These are phyloP conservation scores for Perca fluviatilis DNA, from an alignment of 2,113 vertebrate genomes.

Conservation along the genomic window DNA sequence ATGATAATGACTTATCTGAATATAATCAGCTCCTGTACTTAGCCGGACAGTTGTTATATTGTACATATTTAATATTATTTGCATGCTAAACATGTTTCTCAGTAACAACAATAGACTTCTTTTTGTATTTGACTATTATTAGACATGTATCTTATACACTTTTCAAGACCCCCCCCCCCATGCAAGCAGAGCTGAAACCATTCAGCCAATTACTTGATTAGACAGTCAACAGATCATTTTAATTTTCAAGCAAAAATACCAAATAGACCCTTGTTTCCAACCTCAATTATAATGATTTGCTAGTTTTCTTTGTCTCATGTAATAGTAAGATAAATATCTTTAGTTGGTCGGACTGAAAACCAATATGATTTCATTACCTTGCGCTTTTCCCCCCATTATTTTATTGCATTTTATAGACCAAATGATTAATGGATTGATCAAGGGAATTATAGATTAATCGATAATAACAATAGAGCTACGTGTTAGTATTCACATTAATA, in stretches of 20 bases:
- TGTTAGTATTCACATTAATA: not conserved
- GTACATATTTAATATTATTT: slow-evolving; percentile 15
- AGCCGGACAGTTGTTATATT: not conserved
- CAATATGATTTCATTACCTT: not conserved
- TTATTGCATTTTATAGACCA: not conserved
- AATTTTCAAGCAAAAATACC: not conserved
- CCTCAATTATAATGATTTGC: not conserved
- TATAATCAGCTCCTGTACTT: slow-evolving; percentile 37
- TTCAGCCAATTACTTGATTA: not conserved
- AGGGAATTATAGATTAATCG: not conserved
- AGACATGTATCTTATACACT: not conserved
- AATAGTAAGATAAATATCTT: not conserved
- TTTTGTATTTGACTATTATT: not conserved
- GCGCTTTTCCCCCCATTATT: not conserved
- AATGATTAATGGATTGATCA: not conserved
- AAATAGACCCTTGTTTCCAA: not conserved
- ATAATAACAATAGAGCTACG: not conserved
- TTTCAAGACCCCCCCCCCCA: not conserved
- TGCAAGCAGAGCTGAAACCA: not conserved
- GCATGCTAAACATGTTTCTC: not conserved
- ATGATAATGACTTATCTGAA: slow-evolving; percentile 26
- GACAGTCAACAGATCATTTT: not conserved
- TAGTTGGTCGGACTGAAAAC: not conserved
- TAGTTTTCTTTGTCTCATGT: not conserved
- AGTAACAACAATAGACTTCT: not conserved